Evolutionary conservation across 2,888 invertebrate genomes (phyloP).

Genomic region (Erpobdella octoculata): DNA sequence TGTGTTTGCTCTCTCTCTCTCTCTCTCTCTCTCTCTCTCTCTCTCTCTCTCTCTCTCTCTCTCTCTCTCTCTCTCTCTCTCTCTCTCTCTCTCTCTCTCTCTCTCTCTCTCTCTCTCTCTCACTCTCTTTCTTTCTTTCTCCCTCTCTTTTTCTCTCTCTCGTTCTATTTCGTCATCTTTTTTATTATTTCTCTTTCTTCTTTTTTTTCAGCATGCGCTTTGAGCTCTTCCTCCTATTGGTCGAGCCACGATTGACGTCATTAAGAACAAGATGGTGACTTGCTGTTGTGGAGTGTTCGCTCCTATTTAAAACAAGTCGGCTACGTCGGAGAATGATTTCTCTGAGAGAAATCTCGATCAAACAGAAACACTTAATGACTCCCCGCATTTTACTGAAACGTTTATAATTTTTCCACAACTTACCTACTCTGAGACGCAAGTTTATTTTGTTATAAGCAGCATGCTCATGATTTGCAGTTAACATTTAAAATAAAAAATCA

Average conservation of each 20-base stretch:
- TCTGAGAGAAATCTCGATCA: too few species aligned
- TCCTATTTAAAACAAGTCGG: too few species aligned
- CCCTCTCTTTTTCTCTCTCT: neutral
- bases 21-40: neutral
- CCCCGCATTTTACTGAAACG: too few species aligned
- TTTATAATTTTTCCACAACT: too few species aligned
- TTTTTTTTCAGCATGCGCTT: neutral
- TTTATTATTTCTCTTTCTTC: neutral
- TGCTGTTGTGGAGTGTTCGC: too few species aligned
- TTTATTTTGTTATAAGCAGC: too few species aligned
- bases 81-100: neutral
- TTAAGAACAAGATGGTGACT: too few species aligned
- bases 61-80: neutral
- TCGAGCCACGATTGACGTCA: neutral
- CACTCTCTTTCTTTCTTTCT: neutral
- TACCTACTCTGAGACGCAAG: too few species aligned
- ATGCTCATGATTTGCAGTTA: too few species aligned
- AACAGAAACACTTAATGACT: too few species aligned
- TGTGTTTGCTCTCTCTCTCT: neutral
- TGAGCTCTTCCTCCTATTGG: neutral
- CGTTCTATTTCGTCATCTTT: neutral
- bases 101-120: neutral
- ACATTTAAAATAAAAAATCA: too few species aligned
- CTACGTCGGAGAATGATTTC: too few species aligned
- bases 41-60: neutral